Conservation (phyloP, 2,888 invertebrate species). For the Zele albiditarsus region DNA sequence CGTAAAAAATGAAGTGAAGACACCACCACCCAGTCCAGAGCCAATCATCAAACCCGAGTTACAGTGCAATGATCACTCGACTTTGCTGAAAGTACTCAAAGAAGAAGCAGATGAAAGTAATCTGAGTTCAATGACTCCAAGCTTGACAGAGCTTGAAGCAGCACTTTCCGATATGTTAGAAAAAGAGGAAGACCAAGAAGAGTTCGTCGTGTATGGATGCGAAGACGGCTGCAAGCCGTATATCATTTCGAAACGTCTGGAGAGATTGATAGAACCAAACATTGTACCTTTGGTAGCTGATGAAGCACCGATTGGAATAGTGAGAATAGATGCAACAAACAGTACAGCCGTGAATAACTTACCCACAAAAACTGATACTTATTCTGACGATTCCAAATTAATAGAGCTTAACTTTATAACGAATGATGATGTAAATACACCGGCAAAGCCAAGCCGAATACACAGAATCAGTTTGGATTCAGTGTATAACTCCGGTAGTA, state of each 20-base stretch:
- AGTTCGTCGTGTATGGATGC: neutral
- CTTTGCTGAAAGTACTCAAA: constrained; percentile 59
- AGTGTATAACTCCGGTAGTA: constrained; percentile 45
- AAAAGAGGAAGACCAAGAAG: constrained; percentile 56
- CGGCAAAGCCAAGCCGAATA: constrained; percentile 64
- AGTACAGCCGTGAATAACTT: constrained; percentile 29
- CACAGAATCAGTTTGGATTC: constrained; percentile 55
- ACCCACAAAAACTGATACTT: constrained; percentile 28
- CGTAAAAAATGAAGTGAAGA: constrained; percentile 51
- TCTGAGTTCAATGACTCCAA: constrained; percentile 70
- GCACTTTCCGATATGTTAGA: constrained; percentile 70
- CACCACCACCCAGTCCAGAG: constrained; percentile 67
- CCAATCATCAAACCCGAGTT: constrained; percentile 58
- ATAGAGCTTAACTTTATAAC: neutral
- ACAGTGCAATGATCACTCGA: constrained; percentile 59
- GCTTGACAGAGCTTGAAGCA: constrained; percentile 67
- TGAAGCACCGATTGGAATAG: constrained; percentile 49
- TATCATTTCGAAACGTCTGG: constrained; percentile 24
- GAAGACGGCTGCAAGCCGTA: too few relatives aligned
- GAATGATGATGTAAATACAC: constrained; percentile 50
- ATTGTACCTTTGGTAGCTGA: constrained; percentile 52
- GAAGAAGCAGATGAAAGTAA: constrained; percentile 62
- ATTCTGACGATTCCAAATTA: neutral
- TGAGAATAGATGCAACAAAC: constrained; percentile 46
- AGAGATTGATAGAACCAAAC: constrained; percentile 55